Conservation (phyloP, 92 coral and sea anemone genomes). For the Palythoa heliodiscus region DNA sequence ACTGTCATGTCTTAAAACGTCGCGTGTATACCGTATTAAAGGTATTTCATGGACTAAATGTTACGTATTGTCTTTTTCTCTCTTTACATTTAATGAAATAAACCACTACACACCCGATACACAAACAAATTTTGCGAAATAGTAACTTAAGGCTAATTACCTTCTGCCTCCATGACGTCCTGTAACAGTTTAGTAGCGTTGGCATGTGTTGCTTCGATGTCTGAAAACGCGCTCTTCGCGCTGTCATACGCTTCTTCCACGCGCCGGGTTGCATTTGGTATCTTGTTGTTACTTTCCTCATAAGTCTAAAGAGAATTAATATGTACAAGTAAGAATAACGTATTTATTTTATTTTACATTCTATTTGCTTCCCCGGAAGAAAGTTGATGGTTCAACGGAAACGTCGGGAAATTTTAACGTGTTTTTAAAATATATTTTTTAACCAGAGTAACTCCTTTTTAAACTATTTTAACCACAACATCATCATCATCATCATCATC, state of each 20-base stretch:
- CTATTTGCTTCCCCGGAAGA: no score
- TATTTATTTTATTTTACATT: no score
- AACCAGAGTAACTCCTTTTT: no score
- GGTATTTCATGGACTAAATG: no score
- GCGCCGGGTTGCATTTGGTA: conserved; percentile 45
- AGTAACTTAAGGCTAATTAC: conserved; percentile 30
- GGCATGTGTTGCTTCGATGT: conserved; percentile 56
- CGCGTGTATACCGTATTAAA: no score
- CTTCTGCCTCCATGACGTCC: conserved; percentile 91
- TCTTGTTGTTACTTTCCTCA: conserved; percentile 56
- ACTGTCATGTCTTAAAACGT: no score
- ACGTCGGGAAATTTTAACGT: no score
- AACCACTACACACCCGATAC: background rate
- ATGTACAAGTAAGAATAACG: background rate
- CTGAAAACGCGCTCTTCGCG: conserved; percentile 72
- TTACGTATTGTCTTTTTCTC: no score
- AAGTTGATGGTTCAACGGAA: no score
- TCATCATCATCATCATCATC: background rate
- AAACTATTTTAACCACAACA: no score
- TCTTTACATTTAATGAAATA: no score
- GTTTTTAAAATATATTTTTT: no score
- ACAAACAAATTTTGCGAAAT: background rate
- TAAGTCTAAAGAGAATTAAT: conserved; percentile 55
- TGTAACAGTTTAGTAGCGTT: conserved; percentile 74
- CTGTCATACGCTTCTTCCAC: conserved; percentile 61